These are phyloP conservation scores for Prunella himalayana DNA, from an alignment of 2,113 vertebrate species.

Conservation along the genomic window DNA sequence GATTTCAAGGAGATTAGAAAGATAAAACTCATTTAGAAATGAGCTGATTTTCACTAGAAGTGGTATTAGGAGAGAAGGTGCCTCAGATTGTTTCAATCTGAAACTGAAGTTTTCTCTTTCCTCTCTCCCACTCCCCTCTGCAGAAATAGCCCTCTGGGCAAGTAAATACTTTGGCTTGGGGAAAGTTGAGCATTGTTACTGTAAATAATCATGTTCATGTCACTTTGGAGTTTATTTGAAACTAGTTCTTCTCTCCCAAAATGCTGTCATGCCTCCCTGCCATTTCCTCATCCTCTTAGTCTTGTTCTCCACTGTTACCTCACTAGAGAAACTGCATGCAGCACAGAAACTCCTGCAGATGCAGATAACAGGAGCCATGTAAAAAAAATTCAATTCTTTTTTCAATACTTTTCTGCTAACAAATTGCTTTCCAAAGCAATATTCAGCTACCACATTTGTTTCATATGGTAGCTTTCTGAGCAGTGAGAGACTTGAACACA, in stretches of 20 bases:
- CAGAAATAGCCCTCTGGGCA: neutral
- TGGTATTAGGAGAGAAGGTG: neutral
- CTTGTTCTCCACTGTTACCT: neutral
- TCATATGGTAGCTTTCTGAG: neutral
- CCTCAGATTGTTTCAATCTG: neutral
- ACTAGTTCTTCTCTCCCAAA: neutral
- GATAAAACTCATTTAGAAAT: neutral
- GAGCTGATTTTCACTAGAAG: neutral
- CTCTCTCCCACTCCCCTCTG: neutral
- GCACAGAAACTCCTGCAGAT: neutral
- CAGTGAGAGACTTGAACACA: neutral
- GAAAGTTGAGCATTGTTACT: neutral
- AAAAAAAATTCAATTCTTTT: neutral
- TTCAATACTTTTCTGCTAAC: neutral
- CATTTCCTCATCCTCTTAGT: neutral
- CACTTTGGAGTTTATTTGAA: neutral
- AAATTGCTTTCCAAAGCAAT: neutral
- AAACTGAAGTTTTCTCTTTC: neutral
- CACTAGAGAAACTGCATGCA: neutral
- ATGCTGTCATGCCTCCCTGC: neutral
- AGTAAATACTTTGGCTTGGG: neutral
- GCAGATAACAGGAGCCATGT: neutral
- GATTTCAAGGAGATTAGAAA: conserved; percentile 4
- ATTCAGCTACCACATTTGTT: neutral
- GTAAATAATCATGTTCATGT: neutral